Evolutionary conservation across 2,888 invertebrate genomes (phyloP).

Genomic region (Muscina levida): DNA sequence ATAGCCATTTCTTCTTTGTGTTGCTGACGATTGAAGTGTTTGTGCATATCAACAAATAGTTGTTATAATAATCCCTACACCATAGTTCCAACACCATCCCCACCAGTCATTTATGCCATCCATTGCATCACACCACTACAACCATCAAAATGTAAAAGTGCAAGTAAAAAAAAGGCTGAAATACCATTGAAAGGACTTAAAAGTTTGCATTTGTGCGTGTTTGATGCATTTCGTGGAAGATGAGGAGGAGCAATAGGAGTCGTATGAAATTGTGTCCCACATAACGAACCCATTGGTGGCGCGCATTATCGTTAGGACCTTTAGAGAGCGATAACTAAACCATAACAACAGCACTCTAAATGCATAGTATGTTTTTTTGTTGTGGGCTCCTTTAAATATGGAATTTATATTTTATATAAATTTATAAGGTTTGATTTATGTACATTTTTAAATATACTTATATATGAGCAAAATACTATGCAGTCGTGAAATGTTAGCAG

Average conservation of each 20-base stretch:
- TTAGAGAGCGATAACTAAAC: background rate
- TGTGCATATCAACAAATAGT: constrained; percentile 11
- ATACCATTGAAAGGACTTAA: background rate
- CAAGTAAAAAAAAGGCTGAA: constrained; percentile 27
- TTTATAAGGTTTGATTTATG: constrained; percentile 28
- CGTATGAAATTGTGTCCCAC: constrained; percentile 34
- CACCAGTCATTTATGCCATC: background rate
- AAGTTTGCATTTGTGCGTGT: constrained; percentile 27
- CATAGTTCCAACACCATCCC: background rate
- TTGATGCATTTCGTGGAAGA: constrained; percentile 35
- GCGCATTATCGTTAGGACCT: background rate
- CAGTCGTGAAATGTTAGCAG: too few relatives aligned
- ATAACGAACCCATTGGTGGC: constrained; percentile 10
- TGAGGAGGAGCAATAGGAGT: background rate
- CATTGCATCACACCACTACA: background rate
- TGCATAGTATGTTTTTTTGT: background rate
- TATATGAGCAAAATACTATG: too few relatives aligned
- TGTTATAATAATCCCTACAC: background rate
- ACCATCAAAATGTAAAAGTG: constrained; percentile 4
- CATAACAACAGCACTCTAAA: background rate
- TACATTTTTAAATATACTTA: background rate
- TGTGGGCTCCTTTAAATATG: background rate
- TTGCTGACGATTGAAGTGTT: constrained; percentile 11
- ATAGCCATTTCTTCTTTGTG: too few relatives aligned
- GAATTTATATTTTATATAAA: background rate